Percentiles rank a stretch among this genome's conserved stretches.
Evolutionary conservation across 2,888 invertebrate genomes (phyloP).

Genomic region (Tubulanus polymorphus): DNA sequence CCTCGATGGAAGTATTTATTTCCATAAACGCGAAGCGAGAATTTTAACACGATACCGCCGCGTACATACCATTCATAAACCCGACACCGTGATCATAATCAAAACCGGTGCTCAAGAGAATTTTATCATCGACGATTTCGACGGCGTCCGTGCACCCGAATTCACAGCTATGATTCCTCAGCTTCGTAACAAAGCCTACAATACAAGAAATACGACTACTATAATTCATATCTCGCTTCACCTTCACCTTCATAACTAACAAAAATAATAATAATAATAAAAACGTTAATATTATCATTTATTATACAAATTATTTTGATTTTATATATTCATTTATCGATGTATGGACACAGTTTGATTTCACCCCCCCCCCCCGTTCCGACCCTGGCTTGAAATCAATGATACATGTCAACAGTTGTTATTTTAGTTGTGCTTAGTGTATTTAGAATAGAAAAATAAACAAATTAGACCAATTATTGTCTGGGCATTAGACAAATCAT

Average conservation of each 20-base stretch:
- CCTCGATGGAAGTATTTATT: too few species aligned
- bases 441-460: too few species aligned
- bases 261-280: not conserved
- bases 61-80: conserved; percentile 38
- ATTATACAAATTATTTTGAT: too few species aligned
- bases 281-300: not conserved
- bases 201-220: not conserved
- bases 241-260: too few species aligned
- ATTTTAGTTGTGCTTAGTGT: too few species aligned
- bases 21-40: too few species aligned
- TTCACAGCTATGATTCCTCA: conserved; percentile 37
- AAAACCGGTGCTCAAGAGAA: conserved; percentile 37
- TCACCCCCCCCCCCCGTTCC: not conserved
- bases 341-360: too few species aligned
- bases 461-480: too few species aligned
- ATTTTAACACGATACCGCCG: not conserved
- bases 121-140: conserved; percentile 24
- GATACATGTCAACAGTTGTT: too few species aligned
- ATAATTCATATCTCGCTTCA: too few species aligned
- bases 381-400: not conserved
- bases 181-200: conserved; percentile 33
- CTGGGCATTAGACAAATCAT: too few species aligned
- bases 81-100: conserved; percentile 41
- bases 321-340: too few species aligned
- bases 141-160: conserved; percentile 44